Evolutionary conservation across 2,888 invertebrate genomes (phyloP), one percentile per base, ranked within the genome.

Genomic region (Allygus modestus): DNA sequence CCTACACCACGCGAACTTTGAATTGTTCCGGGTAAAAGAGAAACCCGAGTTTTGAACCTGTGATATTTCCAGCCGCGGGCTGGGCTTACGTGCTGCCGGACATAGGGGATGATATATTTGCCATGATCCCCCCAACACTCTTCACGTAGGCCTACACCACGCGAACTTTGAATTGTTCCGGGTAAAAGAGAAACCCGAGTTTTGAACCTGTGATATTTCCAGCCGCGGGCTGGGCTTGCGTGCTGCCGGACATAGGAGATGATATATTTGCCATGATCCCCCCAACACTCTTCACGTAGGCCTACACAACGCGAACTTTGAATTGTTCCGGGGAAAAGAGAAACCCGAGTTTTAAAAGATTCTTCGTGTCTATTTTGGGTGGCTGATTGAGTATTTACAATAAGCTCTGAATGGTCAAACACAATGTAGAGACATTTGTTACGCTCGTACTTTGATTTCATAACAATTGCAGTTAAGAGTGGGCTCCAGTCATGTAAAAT

Each of bases 181-280:
- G 46, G 46, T n/a, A n/a, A n/a, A n/a, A n/a, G n/a, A n/a, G n/a
- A n/a, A n/a, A n/a, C n/a, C n/a, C n/a, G n/a, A n/a, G n/a, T n/a
- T n/a, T n/a, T n/a, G n/a, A n/a, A n/a, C n/a, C 61, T 61, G 61
- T 23, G 61, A 61, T 61, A 61, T 61, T 61, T 61, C 61, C 28
- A 28, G 23, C n/a, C 61, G n/a, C n/a, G n/a, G n/a, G n/a, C n/a
- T n/a, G 61, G 15, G 61, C 61, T 20, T 61, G 20, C 61, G 61
- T 61, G 61, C n/a, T 5, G 23, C 23, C 12, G 28, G 61, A 9
- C 61, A 61, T 61, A 2, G 28, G 23, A 61, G 61, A 46, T 46
- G 61, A 23, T 23, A 23, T 23, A 61, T 54, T 46, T 4, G n/a
- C 12, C 46, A 12, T 46, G 2, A 46, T 2, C 15, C 46, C 46